Base-by-base conservation (phyloP, 2,797 vertebrate genomes). In the Acrocephalus scirpaceus region DNA sequence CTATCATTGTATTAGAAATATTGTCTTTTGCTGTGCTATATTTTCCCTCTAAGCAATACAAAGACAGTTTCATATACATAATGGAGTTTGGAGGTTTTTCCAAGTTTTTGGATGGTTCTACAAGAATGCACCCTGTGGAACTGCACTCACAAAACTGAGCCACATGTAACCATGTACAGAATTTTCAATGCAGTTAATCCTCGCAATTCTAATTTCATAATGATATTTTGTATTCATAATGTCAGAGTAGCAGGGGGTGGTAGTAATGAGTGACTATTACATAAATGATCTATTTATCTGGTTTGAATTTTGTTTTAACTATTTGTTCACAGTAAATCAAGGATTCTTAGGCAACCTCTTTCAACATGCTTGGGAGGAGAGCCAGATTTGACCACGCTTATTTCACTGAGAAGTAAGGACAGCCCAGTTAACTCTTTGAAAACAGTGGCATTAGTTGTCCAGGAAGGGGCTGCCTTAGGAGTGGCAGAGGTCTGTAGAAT, bases 261-360 rank as follows among this genome's bases (percentile, higher is more conserved):
- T 51, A 62, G 61, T 77, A 72, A 47, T 82, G 53, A 77, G 20
- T 71, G 65, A 74, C 11, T 66, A 64, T 70, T 87, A 64, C 58
- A 74, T 44, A 38, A 93, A 80, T 40, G 25, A 89, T 60, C 17
- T 57, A 69, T 92, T 94, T 94, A 34, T 75, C 75, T 83, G 85
- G 50, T 92, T 93, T 83, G 51, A 91, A 80, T 94, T 95, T 92
- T 77, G 12, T 15, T 76, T 93, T 92, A 93, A 86, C 50, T 93
- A 34, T 83, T 94, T 92, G 27, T 72, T 89, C 84, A 89, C 53
- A 79, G 81, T 89, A 89, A 85, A 86, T 92, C 38, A 87, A 93
- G 16, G 65, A 80, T 89, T 87, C 65, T 88, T 82, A 80, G 16
- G 45, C 54, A 91, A 79, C 34, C 21, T 88, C 32, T 60, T 82